Conservation (phyloP, 2,113 vertebrate genomes). For the Excalfactoria chinensis region DNA sequence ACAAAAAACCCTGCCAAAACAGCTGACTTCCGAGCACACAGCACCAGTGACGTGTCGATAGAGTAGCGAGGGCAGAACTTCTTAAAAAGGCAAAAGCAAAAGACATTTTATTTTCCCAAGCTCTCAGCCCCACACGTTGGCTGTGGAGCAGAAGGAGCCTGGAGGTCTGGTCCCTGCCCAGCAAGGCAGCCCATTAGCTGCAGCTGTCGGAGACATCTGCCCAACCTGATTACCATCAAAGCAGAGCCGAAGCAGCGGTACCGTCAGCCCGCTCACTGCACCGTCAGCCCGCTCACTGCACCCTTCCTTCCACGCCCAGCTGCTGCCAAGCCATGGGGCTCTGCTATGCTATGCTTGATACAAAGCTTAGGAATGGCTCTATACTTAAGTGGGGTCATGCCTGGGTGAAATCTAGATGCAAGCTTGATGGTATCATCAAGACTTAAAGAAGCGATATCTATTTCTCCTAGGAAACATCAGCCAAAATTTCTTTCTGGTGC, state of each 20-base stretch:
- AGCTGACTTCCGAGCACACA: not conserved
- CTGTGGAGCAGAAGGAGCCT: constrained; percentile 34
- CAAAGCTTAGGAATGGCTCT: constrained; percentile 9
- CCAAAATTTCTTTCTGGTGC: not conserved
- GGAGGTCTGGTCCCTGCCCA: constrained; percentile 10
- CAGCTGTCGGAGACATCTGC: constrained; percentile 85
- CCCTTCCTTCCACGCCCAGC: not conserved
- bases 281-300: not conserved
- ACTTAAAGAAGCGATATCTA: not conserved
- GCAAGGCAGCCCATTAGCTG: constrained; percentile 74
- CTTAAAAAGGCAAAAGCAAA: not conserved
- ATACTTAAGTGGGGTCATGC: constrained; percentile 15
- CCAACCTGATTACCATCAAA: constrained; percentile 82
- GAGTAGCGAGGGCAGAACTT: not conserved
- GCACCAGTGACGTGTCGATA: not conserved
- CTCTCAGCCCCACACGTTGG: not conserved
- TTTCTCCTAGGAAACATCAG: not conserved
- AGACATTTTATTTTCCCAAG: not conserved
- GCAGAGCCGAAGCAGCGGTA: constrained; percentile 22
- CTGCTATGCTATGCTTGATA: not conserved
- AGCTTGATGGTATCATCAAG: not conserved
- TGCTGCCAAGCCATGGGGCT: not conserved
- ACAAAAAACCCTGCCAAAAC: not conserved
- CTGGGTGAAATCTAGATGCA: not conserved
- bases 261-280: not conserved